Base-by-base conservation (phyloP, 2,113 vertebrate species). In the Thamnaconus septentrionalis region DNA sequence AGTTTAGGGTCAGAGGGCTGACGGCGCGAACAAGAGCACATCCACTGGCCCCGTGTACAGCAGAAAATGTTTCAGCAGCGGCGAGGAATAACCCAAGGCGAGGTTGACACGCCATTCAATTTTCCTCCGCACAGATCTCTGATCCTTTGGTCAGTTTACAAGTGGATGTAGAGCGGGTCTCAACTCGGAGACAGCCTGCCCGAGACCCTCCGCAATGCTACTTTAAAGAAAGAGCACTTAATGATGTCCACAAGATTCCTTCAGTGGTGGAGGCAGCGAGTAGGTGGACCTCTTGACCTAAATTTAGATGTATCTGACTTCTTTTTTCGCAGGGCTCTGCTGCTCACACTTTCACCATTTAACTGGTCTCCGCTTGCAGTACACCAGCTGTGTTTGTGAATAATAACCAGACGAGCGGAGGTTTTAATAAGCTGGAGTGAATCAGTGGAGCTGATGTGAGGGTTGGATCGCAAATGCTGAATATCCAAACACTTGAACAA, bases 231-330 rank as follows among this genome's bases (percentile, higher is more conserved):
- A 73, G 42, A 56, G 50, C 41, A 75, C 48, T 45, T 64, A 12
- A 59, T 62, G 78, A 57, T 64, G 60, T 61, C 54, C 51, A 54
- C 52, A 62, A 53, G 56, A 80, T 64, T 71, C 58, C 64, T 56
- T 53, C 52, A 64, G 43, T 69, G 64, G 66, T 50, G 56, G 69
- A 69, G 51, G 44, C 11, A 43, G 39, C 3, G 44, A 76, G 49
- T 60, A 47, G 69, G 56, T 74, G 62, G 62, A 76, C 53, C 64
- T 76, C 67, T 78, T 67, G 74, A 78, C 69, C 71, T 80, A 71
- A 78, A 80, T 80, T 73, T 78, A 68, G 59, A 69, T 61, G 55
- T 59, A 49, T 69, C 66, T 62, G 61, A 59, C 61, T 79, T 74
- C 42, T 12, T 40, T 41, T 64, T 75, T 75, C 70, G 54, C 66